Percentiles rank a stretch among this genome's conserved stretches.
Conservation (phyloP, 2,888 invertebrate species). For the Nomada ruficornis region DNA sequence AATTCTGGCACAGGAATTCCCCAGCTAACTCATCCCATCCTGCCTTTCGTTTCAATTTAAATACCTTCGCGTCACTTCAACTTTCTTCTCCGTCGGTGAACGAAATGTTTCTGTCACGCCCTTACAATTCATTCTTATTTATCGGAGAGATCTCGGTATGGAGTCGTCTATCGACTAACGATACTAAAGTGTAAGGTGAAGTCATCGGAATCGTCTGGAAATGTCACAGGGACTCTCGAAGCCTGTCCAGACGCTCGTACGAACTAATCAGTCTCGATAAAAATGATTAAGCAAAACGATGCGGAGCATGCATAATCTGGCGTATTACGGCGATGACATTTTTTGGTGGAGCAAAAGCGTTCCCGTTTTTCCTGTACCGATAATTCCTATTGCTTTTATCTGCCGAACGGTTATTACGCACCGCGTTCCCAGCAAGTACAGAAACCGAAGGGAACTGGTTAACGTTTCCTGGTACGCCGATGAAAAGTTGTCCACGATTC, state of each 20-base stretch:
- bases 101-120: too few relatives aligned
- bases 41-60: too few relatives aligned
- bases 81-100: too few relatives aligned
- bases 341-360: background rate
- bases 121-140: background rate
- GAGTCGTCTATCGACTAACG: slow-evolving; percentile 32
- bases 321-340: background rate
- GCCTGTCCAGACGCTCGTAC: background rate
- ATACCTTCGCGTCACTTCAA: too few relatives aligned
- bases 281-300: slow-evolving; percentile 19
- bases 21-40: background rate
- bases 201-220: slow-evolving; percentile 34
- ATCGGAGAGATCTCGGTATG: slow-evolving; percentile 9
- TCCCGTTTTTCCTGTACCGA: background rate
- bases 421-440: too few relatives aligned
- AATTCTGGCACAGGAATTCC: background rate
- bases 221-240: slow-evolving; percentile 35
- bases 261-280: too few relatives aligned
- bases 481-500: background rate
- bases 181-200: slow-evolving; percentile 24
- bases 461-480: background rate
- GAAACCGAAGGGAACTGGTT: too few relatives aligned
- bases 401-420: too few relatives aligned
- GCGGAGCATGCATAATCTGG: background rate
- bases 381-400: background rate